Evolutionary conservation across 2,888 invertebrate genomes (phyloP).

Genomic region (Phytoseiulus persimilis): DNA sequence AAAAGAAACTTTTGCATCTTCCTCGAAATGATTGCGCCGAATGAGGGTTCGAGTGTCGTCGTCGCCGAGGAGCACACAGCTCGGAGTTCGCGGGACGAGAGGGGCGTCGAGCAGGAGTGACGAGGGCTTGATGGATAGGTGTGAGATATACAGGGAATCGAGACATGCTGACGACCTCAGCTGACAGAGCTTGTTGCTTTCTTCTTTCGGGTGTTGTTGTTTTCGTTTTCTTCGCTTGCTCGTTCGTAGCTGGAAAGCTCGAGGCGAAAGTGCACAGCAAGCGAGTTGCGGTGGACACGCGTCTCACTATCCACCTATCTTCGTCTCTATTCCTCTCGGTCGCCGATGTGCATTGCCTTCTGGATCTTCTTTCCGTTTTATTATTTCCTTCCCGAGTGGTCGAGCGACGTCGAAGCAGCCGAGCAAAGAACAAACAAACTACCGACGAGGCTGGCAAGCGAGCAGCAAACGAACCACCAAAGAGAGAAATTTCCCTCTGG

Average conservation of each 20-base stretch:
- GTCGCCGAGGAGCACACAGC: no score
- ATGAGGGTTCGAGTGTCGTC: no score
- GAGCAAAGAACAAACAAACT: not conserved
- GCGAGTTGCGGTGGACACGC: not conserved
- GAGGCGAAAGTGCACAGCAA: not conserved
- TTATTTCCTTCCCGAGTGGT: not conserved
- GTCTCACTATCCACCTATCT: not conserved
- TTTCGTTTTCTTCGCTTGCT: not conserved
- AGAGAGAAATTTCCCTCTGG: not conserved
- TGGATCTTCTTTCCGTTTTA: not conserved
- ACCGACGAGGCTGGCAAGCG: not conserved
- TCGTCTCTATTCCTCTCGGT: not conserved
- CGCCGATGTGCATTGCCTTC: not conserved
- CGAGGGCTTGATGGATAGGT: no score
- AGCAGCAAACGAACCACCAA: not conserved
- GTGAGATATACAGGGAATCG: no score
- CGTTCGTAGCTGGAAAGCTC: not conserved
- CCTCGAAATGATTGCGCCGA: no score
- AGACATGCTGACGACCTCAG: not conserved
- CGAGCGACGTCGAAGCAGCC: not conserved
- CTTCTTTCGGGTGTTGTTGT: not conserved
- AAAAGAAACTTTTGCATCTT: no score
- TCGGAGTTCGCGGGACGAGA: no score
- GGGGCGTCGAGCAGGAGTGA: no score
- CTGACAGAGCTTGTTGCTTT: not conserved